Conservation (phyloP, 2,113 vertebrate species). For the Notarius quadriscutis region DNA sequence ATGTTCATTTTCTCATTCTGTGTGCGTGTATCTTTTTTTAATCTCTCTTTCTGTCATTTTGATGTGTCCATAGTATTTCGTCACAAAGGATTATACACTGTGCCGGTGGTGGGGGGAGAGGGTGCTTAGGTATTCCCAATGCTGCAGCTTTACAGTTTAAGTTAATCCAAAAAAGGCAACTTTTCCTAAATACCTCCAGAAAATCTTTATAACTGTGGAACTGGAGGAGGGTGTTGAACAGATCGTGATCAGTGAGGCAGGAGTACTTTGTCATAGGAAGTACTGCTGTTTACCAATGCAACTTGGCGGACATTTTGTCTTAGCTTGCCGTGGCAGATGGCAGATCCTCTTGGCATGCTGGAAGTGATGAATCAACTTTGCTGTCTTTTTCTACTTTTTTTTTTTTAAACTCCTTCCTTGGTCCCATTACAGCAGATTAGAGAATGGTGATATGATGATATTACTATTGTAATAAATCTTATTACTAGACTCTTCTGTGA, state of each 20-base stretch:
- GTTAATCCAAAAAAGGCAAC: not conserved
- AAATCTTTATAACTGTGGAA: not conserved
- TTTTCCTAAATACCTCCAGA: not conserved
- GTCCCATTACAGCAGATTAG: not conserved
- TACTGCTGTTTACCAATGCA: conserved; percentile 25
- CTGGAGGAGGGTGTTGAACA: conserved; percentile 26
- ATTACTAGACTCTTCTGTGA: not conserved
- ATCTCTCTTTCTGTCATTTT: conserved; percentile 20
- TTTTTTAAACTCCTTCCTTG: conserved; percentile 23
- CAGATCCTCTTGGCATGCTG: conserved; percentile 38
- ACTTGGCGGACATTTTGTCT: conserved; percentile 46
- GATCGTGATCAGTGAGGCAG: conserved; percentile 43
- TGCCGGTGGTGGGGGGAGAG: not conserved
- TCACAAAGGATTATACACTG: not conserved
- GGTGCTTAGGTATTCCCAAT: not conserved
- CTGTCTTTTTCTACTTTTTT: conserved; percentile 30
- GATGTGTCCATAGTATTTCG: not conserved
- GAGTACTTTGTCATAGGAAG: conserved; percentile 5
- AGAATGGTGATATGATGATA: not conserved
- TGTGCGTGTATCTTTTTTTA: not conserved
- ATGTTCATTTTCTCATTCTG: conserved; percentile 2
- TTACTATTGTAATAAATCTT: not conserved
- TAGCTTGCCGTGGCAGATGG: conserved; percentile 46
- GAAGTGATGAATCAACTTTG: conserved; percentile 35
- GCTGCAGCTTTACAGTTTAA: not conserved